phyloP scores from a whole-genome alignment of 2,113 vertebrate species.

The Xiphophorus couchianus region DNA sequence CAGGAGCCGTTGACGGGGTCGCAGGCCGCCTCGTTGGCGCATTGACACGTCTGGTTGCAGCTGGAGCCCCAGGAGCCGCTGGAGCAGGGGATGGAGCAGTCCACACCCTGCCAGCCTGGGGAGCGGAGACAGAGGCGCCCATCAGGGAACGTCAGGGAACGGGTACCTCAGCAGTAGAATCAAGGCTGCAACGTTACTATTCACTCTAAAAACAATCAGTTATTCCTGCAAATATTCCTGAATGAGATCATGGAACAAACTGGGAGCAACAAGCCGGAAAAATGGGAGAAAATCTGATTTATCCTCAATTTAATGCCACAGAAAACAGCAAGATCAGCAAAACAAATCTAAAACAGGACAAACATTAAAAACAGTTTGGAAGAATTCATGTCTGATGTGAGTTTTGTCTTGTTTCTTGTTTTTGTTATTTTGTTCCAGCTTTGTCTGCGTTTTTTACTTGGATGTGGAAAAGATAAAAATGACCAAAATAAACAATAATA shows the following conservation, averaged over 20 bases:
- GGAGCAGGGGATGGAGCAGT: conserved; percentile 88
- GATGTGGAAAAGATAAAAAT: too few species aligned
- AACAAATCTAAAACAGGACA: neutral
- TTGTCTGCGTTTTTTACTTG: too few species aligned
- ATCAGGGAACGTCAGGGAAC: too few species aligned
- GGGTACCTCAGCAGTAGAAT: too few species aligned
- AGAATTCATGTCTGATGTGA: too few species aligned
- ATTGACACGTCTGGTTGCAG: conserved; percentile 88
- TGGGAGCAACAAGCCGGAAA: neutral
- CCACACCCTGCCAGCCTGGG: conserved; percentile 89
- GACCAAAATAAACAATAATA: too few species aligned
- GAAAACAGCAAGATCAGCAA: neutral
- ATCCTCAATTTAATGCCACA: neutral
- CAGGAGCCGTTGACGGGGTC: conserved; percentile 85
- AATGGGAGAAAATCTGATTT: neutral
- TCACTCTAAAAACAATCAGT: too few species aligned
- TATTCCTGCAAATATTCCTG: too few species aligned
- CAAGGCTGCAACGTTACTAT: too few species aligned
- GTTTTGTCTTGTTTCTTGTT: too few species aligned
- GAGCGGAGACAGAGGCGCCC: neutral
- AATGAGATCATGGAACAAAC: neutral
- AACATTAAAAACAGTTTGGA: too few species aligned
- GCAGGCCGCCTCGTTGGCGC: conserved; percentile 86
- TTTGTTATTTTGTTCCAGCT: too few species aligned
- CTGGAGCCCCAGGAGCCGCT: conserved; percentile 86